Base-by-base conservation (phyloP, 1,140 invertebrate species). In the Drosophila insularis region DNA sequence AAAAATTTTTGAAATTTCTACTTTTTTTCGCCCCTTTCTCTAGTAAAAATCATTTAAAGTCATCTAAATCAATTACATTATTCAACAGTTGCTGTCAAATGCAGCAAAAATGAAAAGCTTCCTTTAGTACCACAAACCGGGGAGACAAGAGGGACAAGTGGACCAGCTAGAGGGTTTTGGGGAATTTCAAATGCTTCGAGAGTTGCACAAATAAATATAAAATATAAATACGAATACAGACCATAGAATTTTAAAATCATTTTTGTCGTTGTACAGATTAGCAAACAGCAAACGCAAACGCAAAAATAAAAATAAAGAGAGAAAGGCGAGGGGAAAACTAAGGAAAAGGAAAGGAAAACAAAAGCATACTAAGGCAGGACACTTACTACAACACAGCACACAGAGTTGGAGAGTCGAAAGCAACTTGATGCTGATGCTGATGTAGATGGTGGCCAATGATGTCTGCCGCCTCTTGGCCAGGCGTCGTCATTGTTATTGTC, bases 1-100 rank as follows among this genome's bases (percentile, higher is more conserved):
- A 64, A 62, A 69, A 74, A 71, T 65, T 86, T 65, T 72, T 86
- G 81, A 85, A 87, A 71, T 79, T 87, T 81, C 81, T 72, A 17
- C 14, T 43, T 14, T 14, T 14, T 17, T 46, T 53, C 23, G 11
- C 7, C 6, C 14, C 11, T 17, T 17, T 63, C 56, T 3, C 61
- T 4, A 21, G 43, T 23, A 46, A 71, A 27, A 77, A 78, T 81
- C 74, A 74, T 71, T 75, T 72, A 63, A 78, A 65, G 60, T 75
- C 63, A 67, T 70, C 60, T 53, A 60, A 81, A 85, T 81, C 81
- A 85, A 85, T 71, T 73, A 68, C 73, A 80, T 62, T 69, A 69
- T 68, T 70, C 58, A 78, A 55, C 59, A 61, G 60, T 73, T 3
- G 43, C 21, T 56, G 14, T 58, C 35, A 14, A 53, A 8, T 21